Evolutionary conservation across 2,888 invertebrate genomes (phyloP).

Genomic region (Thereva unica): DNA sequence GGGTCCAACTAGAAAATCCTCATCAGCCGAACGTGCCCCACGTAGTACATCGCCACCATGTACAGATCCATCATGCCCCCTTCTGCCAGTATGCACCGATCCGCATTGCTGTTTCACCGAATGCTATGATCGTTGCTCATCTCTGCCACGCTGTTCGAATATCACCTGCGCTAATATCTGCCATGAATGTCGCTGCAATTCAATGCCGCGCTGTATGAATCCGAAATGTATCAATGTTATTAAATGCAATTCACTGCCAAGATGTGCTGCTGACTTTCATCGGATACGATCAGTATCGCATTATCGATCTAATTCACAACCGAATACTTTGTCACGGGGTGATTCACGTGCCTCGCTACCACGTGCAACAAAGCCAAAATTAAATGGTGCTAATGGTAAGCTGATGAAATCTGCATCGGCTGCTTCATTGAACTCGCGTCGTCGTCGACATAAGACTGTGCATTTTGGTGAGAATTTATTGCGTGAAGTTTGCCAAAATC

Average conservation of each 20-base stretch:
- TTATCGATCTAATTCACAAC: slow-evolving; percentile 56
- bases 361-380: slow-evolving; percentile 43
- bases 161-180: slow-evolving; percentile 51
- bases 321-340: slow-evolving; percentile 55
- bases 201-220: slow-evolving; percentile 55
- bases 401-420: slow-evolving; percentile 63
- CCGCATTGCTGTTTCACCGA: slow-evolving; percentile 57
- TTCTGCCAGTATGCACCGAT: slow-evolving; percentile 57
- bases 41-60: slow-evolving; percentile 55
- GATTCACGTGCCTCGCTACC: slow-evolving; percentile 54
- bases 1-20: slow-evolving; percentile 51
- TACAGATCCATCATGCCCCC: slow-evolving; percentile 57
- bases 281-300: slow-evolving; percentile 48
- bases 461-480: slow-evolving; percentile 77
- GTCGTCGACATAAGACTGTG: slow-evolving; percentile 76
- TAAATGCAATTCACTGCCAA: slow-evolving; percentile 60
- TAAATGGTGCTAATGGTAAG: slow-evolving; percentile 47
- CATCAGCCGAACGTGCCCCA: slow-evolving; percentile 56
- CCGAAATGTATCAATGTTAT: slow-evolving; percentile 57
- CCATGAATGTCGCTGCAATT: slow-evolving; percentile 56
- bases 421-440: slow-evolving; percentile 68
- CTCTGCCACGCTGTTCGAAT: slow-evolving; percentile 44
- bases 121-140: slow-evolving; percentile 47
- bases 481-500: slow-evolving; percentile 74
- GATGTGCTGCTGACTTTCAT: slow-evolving; percentile 58